Conservation (phyloP, 2,113 vertebrate species). For the Oryzias woworae region DNA sequence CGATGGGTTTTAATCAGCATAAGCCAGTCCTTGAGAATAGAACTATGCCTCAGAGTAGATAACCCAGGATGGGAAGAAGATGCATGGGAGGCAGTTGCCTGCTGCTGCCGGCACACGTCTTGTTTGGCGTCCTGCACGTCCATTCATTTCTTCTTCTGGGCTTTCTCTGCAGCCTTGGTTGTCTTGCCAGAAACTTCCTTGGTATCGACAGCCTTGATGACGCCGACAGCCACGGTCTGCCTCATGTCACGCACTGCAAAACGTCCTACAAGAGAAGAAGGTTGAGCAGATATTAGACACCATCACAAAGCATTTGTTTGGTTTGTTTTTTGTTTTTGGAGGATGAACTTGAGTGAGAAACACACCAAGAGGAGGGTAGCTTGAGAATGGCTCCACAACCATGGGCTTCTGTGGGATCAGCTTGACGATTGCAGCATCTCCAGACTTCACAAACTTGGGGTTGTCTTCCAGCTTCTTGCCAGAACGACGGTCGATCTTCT, state of each 20-base stretch:
- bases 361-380: slow-evolving; percentile 79
- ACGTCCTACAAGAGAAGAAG: slow-evolving; percentile 63
- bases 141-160: slow-evolving; percentile 77
- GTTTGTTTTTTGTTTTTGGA: too few relatives aligned
- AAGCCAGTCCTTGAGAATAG: slow-evolving; percentile 84
- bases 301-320: too few relatives aligned
- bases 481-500: slow-evolving; percentile 84
- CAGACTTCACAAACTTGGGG: slow-evolving; percentile 80
- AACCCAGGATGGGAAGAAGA: slow-evolving; percentile 56
- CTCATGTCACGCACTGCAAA: slow-evolving; percentile 85
- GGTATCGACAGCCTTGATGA: slow-evolving; percentile 78
- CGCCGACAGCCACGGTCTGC: slow-evolving; percentile 83
- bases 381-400: slow-evolving; percentile 81
- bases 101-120: slow-evolving; percentile 56
- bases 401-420: slow-evolving; percentile 80
- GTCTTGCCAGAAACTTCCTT: slow-evolving; percentile 74
- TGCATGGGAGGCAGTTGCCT: slow-evolving; percentile 34
- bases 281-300: not conserved
- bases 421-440: slow-evolving; percentile 79
- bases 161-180: slow-evolving; percentile 81
- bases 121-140: slow-evolving; percentile 52
- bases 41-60: slow-evolving; percentile 72
- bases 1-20: slow-evolving; percentile 86
- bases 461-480: slow-evolving; percentile 82
- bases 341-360: not conserved